These are phyloP conservation scores for Silurus aristotelis DNA, from an alignment of 2,797 vertebrate genomes.

Conservation along the genomic window DNA sequence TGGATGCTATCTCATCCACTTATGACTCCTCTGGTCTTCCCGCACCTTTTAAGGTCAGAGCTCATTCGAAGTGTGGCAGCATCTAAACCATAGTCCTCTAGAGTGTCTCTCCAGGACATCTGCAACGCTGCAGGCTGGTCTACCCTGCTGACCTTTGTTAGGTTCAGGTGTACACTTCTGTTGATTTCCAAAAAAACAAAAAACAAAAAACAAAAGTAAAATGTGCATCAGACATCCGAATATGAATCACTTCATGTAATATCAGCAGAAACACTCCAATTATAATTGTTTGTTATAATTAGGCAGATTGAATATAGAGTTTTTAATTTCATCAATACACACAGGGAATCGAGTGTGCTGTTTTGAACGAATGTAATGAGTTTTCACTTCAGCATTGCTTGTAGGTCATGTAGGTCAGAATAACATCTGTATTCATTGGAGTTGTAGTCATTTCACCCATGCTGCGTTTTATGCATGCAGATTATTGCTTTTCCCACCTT, in stretches of 20 bases:
- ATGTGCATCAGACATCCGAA: neutral
- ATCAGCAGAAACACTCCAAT: constrained; percentile 21
- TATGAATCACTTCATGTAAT: constrained; percentile 25
- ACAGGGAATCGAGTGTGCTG: constrained; percentile 27
- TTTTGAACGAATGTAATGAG: constrained; percentile 45
- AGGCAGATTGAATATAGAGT: constrained; percentile 25
- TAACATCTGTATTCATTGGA: neutral
- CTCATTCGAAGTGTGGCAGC: too few species aligned
- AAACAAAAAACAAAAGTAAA: constrained; percentile 2
- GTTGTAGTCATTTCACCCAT: neutral
- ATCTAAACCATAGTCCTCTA: too few species aligned
- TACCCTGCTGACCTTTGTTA: too few species aligned
- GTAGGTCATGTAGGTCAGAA: constrained; percentile 6
- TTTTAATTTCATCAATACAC: constrained; percentile 42
- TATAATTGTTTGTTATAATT: constrained; percentile 46
- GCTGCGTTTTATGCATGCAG: neutral
- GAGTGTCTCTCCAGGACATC: too few species aligned
- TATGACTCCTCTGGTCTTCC: too few species aligned
- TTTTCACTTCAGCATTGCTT: constrained; percentile 20
- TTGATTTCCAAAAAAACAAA: too few species aligned
- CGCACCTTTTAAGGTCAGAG: too few species aligned
- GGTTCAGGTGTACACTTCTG: too few species aligned
- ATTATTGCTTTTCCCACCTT: neutral
- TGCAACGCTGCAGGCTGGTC: too few species aligned
- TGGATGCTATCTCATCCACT: too few species aligned